phyloP scores from a whole-genome alignment of 2,113 vertebrate genomes.

The Puntigrus tetrazona region DNA sequence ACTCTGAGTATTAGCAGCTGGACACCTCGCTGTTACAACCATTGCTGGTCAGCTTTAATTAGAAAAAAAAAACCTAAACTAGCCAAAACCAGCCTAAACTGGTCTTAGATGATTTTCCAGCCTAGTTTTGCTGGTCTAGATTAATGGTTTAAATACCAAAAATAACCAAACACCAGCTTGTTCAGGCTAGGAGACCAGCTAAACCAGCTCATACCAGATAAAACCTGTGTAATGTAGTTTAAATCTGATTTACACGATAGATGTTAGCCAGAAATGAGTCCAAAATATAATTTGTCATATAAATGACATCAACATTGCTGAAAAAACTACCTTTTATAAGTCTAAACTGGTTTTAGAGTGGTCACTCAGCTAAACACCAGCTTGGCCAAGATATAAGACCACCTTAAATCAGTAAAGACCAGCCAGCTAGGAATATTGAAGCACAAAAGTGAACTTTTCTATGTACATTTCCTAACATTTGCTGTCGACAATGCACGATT shows the following conservation, averaged over 20 bases:
- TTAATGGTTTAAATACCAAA: too few relatives aligned
- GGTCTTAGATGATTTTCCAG: not conserved
- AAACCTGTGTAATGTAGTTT: not conserved
- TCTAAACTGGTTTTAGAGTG: not conserved
- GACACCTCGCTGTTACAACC: not conserved
- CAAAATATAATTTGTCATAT: not conserved
- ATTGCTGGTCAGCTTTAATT: not conserved
- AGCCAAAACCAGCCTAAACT: not conserved
- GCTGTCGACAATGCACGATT: not conserved
- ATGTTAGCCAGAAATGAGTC: not conserved
- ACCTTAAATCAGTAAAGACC: not conserved
- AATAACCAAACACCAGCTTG: too few relatives aligned
- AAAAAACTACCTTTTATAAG: not conserved
- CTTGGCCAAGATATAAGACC: not conserved
- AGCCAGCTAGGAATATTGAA: not conserved
- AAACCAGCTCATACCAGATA: not conserved
- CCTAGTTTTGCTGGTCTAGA: not conserved
- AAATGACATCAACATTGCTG: not conserved
- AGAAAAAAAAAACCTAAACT: not conserved
- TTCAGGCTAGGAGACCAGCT: too few relatives aligned
- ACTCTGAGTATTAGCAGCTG: not conserved
- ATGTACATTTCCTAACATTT: not conserved
- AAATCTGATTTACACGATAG: not conserved
- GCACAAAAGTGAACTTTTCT: not conserved
- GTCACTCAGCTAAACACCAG: not conserved